phyloP scores from a whole-genome alignment of 2,888 invertebrate genomes.

The Cryptocephalus primarius region DNA sequence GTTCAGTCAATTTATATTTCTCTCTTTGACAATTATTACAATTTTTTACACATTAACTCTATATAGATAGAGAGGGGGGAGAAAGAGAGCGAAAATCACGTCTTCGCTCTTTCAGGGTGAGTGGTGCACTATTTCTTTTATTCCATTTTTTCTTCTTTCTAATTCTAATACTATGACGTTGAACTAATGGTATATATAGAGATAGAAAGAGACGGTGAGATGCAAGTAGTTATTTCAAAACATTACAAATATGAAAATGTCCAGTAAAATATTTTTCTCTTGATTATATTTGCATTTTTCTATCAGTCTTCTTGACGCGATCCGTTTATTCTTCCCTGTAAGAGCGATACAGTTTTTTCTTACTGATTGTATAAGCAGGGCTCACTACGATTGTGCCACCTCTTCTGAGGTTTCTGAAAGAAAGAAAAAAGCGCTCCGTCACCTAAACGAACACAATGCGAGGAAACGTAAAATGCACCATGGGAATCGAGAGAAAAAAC shows the following conservation, averaged over 20 bases:
- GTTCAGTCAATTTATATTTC: slow-evolving; percentile 7
- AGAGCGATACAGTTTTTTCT: slow-evolving; percentile 83
- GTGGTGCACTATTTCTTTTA: no score
- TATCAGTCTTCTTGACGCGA: slow-evolving; percentile 14
- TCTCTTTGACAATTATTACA: no score
- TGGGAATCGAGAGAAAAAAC: not conserved
- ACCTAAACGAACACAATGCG: not conserved
- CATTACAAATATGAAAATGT: slow-evolving; percentile 7
- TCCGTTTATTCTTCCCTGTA: slow-evolving; percentile 32
- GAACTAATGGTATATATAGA: slow-evolving; percentile 2
- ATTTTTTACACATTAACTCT: no score
- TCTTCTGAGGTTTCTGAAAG: slow-evolving; percentile 68
- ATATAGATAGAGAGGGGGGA: no score
- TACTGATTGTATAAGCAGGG: slow-evolving; percentile 78
- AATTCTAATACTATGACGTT: not conserved
- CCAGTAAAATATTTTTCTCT: slow-evolving; percentile 7
- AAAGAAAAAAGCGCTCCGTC: slow-evolving; percentile 7
- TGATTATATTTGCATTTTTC: slow-evolving; percentile 8
- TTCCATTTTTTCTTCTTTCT: no score
- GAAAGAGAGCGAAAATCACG: no score
- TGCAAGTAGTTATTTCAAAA: slow-evolving; percentile 2
- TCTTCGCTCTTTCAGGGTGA: no score
- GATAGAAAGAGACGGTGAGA: slow-evolving; percentile 4
- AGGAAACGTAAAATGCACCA: not conserved
- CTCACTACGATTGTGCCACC: slow-evolving; percentile 76